Evolutionary conservation across 2,797 vertebrate species (phyloP).

Genomic region (Babyrousa celebensis): DNA sequence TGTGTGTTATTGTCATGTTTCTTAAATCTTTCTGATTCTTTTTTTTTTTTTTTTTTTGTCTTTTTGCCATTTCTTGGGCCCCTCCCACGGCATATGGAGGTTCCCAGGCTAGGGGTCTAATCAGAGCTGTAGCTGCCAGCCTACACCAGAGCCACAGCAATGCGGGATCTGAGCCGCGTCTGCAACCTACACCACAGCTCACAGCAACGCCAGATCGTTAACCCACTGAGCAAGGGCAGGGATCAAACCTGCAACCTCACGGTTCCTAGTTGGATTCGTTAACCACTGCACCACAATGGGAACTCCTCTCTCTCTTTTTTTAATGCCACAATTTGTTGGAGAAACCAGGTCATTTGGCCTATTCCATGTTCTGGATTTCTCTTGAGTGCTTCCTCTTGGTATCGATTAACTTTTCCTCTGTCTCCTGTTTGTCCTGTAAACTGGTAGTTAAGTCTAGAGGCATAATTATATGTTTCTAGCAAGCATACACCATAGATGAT

Average conservation of each 20-base stretch:
- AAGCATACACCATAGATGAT: background rate
- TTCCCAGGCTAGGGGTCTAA: no score
- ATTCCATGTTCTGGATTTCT: background rate
- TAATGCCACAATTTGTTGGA: background rate
- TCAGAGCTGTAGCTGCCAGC: no score
- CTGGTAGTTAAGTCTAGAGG: background rate
- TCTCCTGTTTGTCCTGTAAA: background rate
- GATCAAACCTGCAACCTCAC: no score
- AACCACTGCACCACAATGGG: no score
- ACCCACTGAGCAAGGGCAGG: no score
- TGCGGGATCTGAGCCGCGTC: no score
- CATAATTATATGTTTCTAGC: background rate
- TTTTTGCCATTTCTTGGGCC: no score
- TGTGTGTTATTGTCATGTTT: background rate
- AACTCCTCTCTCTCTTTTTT: background rate
- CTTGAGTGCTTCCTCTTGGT: background rate
- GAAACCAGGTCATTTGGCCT: conserved; percentile 15
- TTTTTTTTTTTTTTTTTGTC: background rate
- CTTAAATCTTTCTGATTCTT: background rate
- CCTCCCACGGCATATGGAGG: no score
- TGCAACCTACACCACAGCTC: no score
- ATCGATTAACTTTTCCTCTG: conserved; percentile 15
- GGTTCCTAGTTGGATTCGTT: no score
- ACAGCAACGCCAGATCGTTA: no score
- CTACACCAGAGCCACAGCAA: no score